Evolutionary conservation across 2,797 vertebrate species (phyloP), one percentile per base, ranked within the genome.

Genomic region (Anguilla obscura): DNA sequence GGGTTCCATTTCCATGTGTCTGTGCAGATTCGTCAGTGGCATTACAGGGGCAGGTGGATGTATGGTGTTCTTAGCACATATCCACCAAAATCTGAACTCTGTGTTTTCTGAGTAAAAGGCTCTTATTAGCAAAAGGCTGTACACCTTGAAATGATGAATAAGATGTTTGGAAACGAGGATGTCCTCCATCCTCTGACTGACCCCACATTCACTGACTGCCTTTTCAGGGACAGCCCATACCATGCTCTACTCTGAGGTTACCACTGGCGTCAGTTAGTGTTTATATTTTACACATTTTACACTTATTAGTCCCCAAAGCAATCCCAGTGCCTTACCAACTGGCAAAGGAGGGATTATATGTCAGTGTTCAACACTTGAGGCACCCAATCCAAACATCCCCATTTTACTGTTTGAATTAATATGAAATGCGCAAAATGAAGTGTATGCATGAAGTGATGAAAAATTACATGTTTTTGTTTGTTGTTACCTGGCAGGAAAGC

Each of bases 101-200:
- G 18, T 69, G 24, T 85, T 54, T 85, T 30, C 86, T n/a, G 74
- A 91, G 66, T 90, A 90, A 90, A 45, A 45, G 40, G 40, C 40
- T 91, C 92, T 92, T 91, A 87, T 88, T 90, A 91, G 91, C 88
- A 94, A 92, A 88, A 91, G 85, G 86, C 90, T 89, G 84, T 86
- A 86, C 83, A 54, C 89, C 79, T 89, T 27, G 82, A 90, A 90
- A 86, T 45, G 87, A 71, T 90, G 90, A 93, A 92, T 92, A 91
- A 88, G 86, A 91, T 83, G 89, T 33, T 87, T 71, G 80, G 80
- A 86, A 50, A 90, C 52, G 14, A 33, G n/a, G 27, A 85, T 60
- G 84, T 60, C 27, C 50, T 85, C 54, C 18, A 0, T 58, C 27
- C 30, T 58, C n/a, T 14, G 56, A 8, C 56, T 85, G 56, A 60